phyloP scores from a whole-genome alignment of 2,888 invertebrate genomes.

The Timema podura region DNA sequence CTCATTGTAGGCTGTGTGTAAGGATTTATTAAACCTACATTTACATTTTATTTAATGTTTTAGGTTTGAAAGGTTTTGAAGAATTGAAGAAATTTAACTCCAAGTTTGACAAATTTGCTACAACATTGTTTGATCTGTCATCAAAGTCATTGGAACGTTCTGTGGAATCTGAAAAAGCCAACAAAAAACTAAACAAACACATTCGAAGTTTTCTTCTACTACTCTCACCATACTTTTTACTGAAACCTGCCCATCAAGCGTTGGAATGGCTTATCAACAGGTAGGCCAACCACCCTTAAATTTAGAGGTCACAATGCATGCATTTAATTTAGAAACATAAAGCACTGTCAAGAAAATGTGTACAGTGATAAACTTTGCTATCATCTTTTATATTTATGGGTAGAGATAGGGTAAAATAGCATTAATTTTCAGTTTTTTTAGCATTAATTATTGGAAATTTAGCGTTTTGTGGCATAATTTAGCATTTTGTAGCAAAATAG shows the following conservation, averaged over 20 bases:
- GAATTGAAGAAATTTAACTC: constrained; percentile 73
- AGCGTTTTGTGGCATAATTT: no score
- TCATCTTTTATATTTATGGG: no score
- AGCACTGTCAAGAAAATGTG: no score
- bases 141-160: constrained; percentile 78
- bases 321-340: no score
- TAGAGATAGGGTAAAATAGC: no score
- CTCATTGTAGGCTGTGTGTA: no score
- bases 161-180: constrained; percentile 68
- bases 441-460: no score
- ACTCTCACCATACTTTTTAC: constrained; percentile 83
- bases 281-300: constrained; percentile 36
- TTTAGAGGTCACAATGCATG: no score
- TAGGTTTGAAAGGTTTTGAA: constrained; percentile 72
- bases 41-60: constrained; percentile 27
- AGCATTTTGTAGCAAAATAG: no score
- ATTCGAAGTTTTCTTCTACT: constrained; percentile 75
- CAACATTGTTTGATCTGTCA: constrained; percentile 70
- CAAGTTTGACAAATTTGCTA: constrained; percentile 67
- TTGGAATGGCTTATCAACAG: constrained; percentile 91
- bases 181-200: constrained; percentile 66
- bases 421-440: no score
- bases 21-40: no score
- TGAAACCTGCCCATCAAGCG: constrained; percentile 82
- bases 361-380: no score